Evolutionary conservation across 1,140 invertebrate genomes (phyloP).

Genomic region (Agrypnia vestita): DNA sequence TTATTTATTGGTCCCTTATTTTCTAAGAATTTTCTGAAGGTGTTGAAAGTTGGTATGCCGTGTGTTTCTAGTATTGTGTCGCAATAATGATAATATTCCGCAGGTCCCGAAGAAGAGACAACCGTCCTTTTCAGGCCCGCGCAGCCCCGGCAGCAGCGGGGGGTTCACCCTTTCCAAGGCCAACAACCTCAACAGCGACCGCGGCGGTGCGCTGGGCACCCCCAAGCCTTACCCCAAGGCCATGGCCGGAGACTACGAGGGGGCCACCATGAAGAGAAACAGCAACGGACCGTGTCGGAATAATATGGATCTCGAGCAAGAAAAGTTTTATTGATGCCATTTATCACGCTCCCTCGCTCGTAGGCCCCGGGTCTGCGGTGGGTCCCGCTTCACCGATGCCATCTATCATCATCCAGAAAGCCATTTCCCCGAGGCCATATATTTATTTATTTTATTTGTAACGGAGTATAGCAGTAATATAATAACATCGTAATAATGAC

Average conservation of each 20-base stretch:
- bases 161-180: constrained; percentile 76
- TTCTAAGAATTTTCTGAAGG: too few relatives aligned
- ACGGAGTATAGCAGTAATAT: neutral
- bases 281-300: constrained; percentile 66
- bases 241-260: constrained; percentile 83
- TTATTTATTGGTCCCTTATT: too few relatives aligned
- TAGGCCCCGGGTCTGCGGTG: neutral
- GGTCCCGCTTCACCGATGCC: too few relatives aligned
- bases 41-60: too few relatives aligned
- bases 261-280: constrained; percentile 84
- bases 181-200: constrained; percentile 74
- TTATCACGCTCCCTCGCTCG: neutral
- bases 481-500: neutral
- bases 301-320: constrained; percentile 70
- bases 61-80: neutral
- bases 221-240: constrained; percentile 79
- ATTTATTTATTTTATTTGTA: neutral
- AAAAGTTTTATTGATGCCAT: constrained; percentile 69
- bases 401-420: neutral
- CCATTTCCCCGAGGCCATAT: neutral
- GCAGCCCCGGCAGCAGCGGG: constrained; percentile 72
- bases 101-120: constrained; percentile 74
- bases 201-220: constrained; percentile 68
- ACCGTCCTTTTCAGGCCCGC: constrained; percentile 73
- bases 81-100: neutral